Evolutionary conservation across 1,140 invertebrate genomes (phyloP), one percentile per base, ranked within the genome.

Genomic region (Arion vulgaris): DNA sequence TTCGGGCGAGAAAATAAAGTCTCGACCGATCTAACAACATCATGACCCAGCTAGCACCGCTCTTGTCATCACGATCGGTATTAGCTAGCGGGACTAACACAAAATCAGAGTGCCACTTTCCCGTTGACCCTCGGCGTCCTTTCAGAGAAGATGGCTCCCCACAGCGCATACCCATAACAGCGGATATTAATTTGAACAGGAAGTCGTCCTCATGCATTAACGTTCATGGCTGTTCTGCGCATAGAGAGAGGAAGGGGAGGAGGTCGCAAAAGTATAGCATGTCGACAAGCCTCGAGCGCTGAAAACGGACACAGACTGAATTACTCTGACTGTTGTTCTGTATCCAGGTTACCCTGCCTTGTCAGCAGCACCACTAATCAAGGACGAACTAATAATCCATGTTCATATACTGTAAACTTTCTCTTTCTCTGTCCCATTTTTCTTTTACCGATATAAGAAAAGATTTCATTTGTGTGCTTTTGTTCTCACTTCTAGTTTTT

Each of bases 151-250:
- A 75, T 75, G 39, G 39, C 73, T 75, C 73, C 73, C 73, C 45
- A 45, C 45, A 26, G 39, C 45, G 73, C 73, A 51, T 51, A 45
- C 41, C 73, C 73, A 75, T 45, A 75, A 75, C 73, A 75, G 73
- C 73, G 73, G 73, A 75, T 75, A 75, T 75, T 75, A 75, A 75
- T 75, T 75, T 75, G 73, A 75, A 75, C 73, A 39, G 73, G 73
- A 75, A 75, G 73, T 75, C 41, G 41, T n/a, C 17, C 73, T n/a
- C 73, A 45, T 75, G 73, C 73, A 75, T 75, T 75, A 75, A 28
- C 19, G 73, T 19, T 51, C 41, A 1, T 34, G 73, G 26, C 73
- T 41, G 34, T 19, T 34, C 45, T 51, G 45, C 39, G 73, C 39
- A 9, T n/a, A n/a, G 73, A 49, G 73, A n/a, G n/a, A 75, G 73